Evolutionary conservation across 2,797 vertebrate species (phyloP), one percentile per base, ranked within the genome.

Genomic region (Chaetodon trifasciatus): DNA sequence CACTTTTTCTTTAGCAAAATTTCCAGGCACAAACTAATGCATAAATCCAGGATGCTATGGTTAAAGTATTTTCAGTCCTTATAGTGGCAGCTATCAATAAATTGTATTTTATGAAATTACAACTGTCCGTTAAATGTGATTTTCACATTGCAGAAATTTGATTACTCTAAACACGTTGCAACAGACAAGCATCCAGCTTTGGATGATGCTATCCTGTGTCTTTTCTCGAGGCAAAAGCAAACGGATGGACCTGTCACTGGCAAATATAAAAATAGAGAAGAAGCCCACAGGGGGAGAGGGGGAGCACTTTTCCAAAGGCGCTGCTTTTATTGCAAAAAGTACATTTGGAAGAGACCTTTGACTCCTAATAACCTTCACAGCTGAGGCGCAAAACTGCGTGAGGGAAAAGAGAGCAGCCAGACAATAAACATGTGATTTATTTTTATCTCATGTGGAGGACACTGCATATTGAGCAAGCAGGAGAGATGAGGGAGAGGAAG

Each of bases 401-500:
- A 72, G 57, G 57, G 58, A 61, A 69, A 70, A 21, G 32, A 58
- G 56, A 79, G 74, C 42, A 62, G 46, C 9, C 78, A 77, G 77
- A 91, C 85, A 91, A 91, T 91, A 92, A 94, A 94, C 68, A 76
- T 57, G 63, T 93, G 92, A 94, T 94, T 93, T 94, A 94, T 94
- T 83, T 93, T 81, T 81, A 90, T 86, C 80, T 83, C 76, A 69
- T 80, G 85, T 53, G 35, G 88, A 91, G 85, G 89, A 91, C 89
- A 47, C 78, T 72, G 85, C 82, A 82, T 90, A 84, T 78, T 80
- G 91, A 88, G 82, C 77, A 87, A 83, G 85, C 56, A 64, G 81
- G 73, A 76, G 74, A 81, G 85, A 84, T 81, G 85, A 84, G 79
- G 79, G 82, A 55, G 71, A 80, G 69, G 71, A 53, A 69, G 81